Conservation (phyloP, 2,888 invertebrate genomes). For the Bellardia bayeri region DNA sequence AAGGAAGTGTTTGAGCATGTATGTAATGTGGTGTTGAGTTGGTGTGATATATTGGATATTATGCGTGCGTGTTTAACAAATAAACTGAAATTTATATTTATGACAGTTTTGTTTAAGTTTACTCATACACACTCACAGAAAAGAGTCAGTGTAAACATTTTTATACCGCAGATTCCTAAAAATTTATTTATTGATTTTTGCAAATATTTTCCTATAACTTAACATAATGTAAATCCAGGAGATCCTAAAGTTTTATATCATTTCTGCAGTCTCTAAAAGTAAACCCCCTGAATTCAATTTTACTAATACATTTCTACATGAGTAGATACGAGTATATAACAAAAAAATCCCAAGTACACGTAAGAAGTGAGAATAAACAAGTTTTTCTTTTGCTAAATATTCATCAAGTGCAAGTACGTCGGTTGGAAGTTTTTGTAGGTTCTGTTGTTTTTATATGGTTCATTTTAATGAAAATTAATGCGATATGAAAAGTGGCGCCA, state of each 20-base stretch:
- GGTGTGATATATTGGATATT: conserved; percentile 23
- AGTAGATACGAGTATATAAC: background rate
- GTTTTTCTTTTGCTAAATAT: background rate
- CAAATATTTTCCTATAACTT: background rate
- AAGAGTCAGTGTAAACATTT: background rate
- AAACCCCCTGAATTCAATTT: too few species aligned
- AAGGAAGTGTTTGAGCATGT: background rate
- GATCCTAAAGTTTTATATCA: background rate
- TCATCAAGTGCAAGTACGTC: background rate
- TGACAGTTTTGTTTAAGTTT: conserved; percentile 12
- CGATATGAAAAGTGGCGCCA: conserved; percentile 58
- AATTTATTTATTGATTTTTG: background rate
- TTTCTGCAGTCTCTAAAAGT: too few species aligned
- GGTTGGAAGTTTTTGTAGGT: background rate
- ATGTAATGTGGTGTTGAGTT: background rate
- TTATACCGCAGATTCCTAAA: background rate
- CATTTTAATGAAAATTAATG: conserved; percentile 67
- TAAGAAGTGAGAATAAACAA: conserved; percentile 5
- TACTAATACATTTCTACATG: background rate
- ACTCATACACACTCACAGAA: conserved; percentile 8
- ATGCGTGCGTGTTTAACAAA: conserved; percentile 42
- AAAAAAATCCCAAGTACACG: background rate
- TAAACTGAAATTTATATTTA: conserved; percentile 37
- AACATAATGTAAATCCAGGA: background rate
- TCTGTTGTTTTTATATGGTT: conserved; percentile 27